Evolutionary conservation across 2,888 invertebrate species (phyloP), one percentile per base, ranked within the genome.

Genomic region (Eristalis arbustorum): DNA sequence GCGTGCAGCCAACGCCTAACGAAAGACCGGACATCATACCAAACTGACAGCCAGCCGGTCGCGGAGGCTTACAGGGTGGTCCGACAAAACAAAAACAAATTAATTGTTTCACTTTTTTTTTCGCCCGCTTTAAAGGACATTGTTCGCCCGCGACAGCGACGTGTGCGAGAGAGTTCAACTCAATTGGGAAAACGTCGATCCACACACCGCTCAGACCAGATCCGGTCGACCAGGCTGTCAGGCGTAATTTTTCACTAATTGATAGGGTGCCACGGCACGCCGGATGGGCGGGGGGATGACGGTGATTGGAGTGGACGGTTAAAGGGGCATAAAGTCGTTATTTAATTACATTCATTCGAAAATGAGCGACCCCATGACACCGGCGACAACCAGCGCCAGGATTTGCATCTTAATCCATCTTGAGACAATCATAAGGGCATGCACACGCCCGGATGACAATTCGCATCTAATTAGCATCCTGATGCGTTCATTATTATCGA

Each of bases 381-480:
- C 6, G 4, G 6, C 25, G 59, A 59, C 25, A 25, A 25, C 13
- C 25, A 13, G 25, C 59, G 23, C 23, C 61, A 40, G 69, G 40
- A 77, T 59, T 82, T 82, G 85, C 83, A 79, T 87, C 83, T 83
- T 83, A 79, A 87, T 87, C 87, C 83, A 79, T 87, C 83, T 82
- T 83, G 87, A 87, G 83, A 83, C 68, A 75, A 81, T 87, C 73
- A 73, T 57, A 42, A 56, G 42, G 40, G 37, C n/a, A n/a, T 62
- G 40, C 69, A 78, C 69, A 78, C 74, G 78, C 74, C 77, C 69
- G 74, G 67, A 75, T 67, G 74, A 83, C 78, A 83, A 71, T 87
- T 83, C 78, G 72, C 74, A 87, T 83, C 83, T 87, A 87, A 87
- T 87, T 87, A 87, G 78, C 83, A 82, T 79, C 74, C 56, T 83